Percentiles rank a stretch among this genome's conserved stretches.
phyloP scores from a whole-genome alignment of 2,113 vertebrate species.

The Sphyrna mokarran region DNA sequence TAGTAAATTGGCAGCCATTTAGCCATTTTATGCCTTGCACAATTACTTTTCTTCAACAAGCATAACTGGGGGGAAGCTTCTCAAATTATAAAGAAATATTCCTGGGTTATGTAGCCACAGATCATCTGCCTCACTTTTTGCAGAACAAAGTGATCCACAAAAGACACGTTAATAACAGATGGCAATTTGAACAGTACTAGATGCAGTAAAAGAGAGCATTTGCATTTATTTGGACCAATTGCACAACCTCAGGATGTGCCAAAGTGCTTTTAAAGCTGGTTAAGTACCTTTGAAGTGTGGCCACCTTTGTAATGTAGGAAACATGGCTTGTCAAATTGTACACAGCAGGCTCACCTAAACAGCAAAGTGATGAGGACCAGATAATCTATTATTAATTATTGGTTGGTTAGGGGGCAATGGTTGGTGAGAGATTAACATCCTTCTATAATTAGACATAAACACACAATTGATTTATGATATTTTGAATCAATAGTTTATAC shows the following conservation, averaged over 20 bases:
- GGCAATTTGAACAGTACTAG: not conserved
- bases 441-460: not conserved
- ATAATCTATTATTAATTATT: not conserved
- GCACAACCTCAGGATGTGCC: not conserved
- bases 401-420: not conserved
- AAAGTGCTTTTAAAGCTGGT: not conserved
- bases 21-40: not conserved
- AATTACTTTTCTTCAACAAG: not conserved
- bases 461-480: not conserved
- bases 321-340: not conserved
- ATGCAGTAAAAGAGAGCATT: not conserved
- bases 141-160: conserved; percentile 8
- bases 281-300: not conserved
- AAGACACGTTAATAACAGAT: not conserved
- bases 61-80: not conserved
- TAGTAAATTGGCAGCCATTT: not conserved
- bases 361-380: not conserved
- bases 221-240: not conserved
- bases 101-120: conserved; percentile 3
- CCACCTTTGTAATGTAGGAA: not conserved
- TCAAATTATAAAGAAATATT: not conserved
- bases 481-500: not conserved
- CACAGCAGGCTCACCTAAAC: not conserved
- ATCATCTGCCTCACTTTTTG: conserved; percentile 22
- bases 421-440: not conserved